Evolutionary conservation across 2,888 invertebrate species (phyloP), one percentile per base, ranked within the genome.

Genomic region (Maniola hyperantus): DNA sequence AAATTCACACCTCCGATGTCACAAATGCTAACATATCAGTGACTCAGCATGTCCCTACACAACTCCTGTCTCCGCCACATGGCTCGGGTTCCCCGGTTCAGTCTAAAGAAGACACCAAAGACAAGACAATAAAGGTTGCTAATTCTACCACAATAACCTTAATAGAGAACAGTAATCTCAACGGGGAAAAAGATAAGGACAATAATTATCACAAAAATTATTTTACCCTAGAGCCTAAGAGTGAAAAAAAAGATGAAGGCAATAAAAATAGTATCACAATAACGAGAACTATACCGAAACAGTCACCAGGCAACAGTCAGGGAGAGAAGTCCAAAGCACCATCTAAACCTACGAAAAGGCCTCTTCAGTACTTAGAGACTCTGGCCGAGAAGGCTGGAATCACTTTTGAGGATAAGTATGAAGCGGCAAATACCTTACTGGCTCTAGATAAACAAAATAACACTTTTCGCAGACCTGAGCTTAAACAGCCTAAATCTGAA

Each of bases 371-470:
- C 77, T 84, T 95, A 71, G 95, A 95, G 81, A 95, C 95, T 0
- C 90, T 95, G 69, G 95, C 95, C 13, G 95, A 95, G 78, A 95
- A 95, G 75, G 95, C 95, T 61, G 95, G 95, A 1, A 95, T 95
- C 13, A 95, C 95, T 18, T 94, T 95, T 78, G 95, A 95, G 80
- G 95, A 95, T 82, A 95, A 95, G 83, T 95, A 95, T 91, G 95
- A 95, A 83, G 94, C 95, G 68, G 95, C 95, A 5, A 94, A 94
- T 74, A 94, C 93, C 66, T 83, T 94, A 77, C 82, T 94, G 75
- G 94, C 95, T 72, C 88, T 95, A 84, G 95, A 95, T 79, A 94
- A 94, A 78, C 93, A 93, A 73, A 94, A 94, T 77, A 93, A 84
- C 75, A 87, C 89, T 68, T 88, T 80, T 68, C 79, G 86, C 69